Evolutionary conservation across 2,797 vertebrate genomes (phyloP), one percentile per base, ranked within the genome.

Genomic region (Graptemys geographica): DNA sequence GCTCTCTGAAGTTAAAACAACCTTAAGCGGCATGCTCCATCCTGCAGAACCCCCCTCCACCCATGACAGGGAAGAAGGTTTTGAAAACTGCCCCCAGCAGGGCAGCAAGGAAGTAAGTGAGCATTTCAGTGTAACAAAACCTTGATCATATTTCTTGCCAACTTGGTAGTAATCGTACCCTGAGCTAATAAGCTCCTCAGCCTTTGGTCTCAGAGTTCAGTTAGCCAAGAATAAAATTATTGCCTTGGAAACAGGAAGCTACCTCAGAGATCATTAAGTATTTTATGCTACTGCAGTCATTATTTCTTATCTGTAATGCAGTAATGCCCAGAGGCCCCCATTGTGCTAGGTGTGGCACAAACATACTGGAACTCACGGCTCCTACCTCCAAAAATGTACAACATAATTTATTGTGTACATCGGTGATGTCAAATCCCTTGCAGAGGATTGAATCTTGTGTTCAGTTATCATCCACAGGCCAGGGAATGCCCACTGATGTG

Each of bases 261-360:
- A 79, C 84, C 65, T 89, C 2, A 1, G 95, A 90, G 90, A 78
- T 3, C 53, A 89, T 79, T 59, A 84, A 83, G 92, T 72, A 80
- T 92, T 96, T 84, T 80, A 62, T 4, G 5, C 28, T 95, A 96
- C 87, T 31, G 55, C 0, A 78, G 27, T 6, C 91, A 74, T 94
- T 85, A 79, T 28, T 91, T 93, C 44, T 49, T 83, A 55, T 76
- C 76, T 80, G 25, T 18, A 72, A 92, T 44, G 84, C 91, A 85
- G 18, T 0, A 0, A 82, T 56, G 59, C 79, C 86, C 86, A 65
- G 5, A 0, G 0, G 0, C 0, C 56, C 44, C 44, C 57, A 65
- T 41, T 21, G 5, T 37, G 49, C 33, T 47, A 91, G 53, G 52
- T 87, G 51, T 72, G 76, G 49, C 55, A 90, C 57, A 93, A 93